Evolutionary conservation across 2,797 vertebrate species (phyloP).

Genomic region (Enteromius argenteus): DNA sequence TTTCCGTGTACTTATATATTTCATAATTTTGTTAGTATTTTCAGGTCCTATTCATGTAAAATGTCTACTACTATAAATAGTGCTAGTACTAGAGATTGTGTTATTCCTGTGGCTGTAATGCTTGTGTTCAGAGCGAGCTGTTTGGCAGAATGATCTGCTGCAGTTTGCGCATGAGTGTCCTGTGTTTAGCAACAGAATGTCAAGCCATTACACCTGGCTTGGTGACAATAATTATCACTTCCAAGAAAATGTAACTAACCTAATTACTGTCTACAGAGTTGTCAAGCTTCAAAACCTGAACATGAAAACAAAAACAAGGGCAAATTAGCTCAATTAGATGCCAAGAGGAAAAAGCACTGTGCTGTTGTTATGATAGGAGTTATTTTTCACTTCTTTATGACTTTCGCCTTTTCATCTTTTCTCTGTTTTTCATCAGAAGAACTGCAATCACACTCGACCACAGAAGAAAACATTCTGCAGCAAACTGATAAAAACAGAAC

Average conservation of each 20-base stretch:
- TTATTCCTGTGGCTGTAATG: background rate
- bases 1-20: background rate
- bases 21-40: background rate
- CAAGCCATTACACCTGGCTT: conserved; percentile 49
- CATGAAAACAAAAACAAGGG: conserved; percentile 48
- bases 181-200: conserved; percentile 44
- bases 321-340: conserved; percentile 33
- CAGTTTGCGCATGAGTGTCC: conserved; percentile 28
- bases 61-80: conserved; percentile 5
- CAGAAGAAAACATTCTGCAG: conserved; percentile 51
- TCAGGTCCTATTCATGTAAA: background rate
- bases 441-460: conserved; percentile 46
- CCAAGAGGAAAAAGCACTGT: conserved; percentile 31
- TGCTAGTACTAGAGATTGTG: background rate
- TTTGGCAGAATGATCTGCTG: conserved; percentile 21
- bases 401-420: conserved; percentile 2
- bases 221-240: conserved; percentile 55
- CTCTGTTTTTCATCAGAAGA: conserved; percentile 43
- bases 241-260: conserved; percentile 58
- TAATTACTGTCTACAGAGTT: conserved; percentile 47
- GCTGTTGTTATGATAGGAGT: conserved; percentile 14
- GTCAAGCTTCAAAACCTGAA: conserved; percentile 41
- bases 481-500: conserved; percentile 56
- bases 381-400: conserved; percentile 19
- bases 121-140: background rate